phyloP scores from a whole-genome alignment of 2,797 vertebrate species.

The Graptemys geographica region DNA sequence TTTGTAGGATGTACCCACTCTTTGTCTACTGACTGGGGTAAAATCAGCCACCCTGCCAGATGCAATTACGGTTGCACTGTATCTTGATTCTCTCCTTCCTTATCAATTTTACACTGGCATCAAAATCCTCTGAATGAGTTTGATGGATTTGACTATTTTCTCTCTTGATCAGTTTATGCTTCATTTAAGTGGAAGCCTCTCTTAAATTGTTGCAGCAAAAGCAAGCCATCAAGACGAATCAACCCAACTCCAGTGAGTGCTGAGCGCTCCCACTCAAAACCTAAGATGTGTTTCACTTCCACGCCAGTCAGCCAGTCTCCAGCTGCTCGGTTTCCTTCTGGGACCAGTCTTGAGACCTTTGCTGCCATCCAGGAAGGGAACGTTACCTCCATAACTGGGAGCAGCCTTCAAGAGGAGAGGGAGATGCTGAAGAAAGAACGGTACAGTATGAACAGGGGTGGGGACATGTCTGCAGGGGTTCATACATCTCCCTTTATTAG shows the following conservation, averaged over 20 bases:
- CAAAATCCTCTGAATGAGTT: not conserved
- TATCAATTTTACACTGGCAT: not conserved
- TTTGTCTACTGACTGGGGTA: not conserved
- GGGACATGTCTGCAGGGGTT: not conserved
- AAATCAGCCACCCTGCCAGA: not conserved
- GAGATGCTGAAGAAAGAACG: slow-evolving; percentile 95
- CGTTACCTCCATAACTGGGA: slow-evolving; percentile 71
- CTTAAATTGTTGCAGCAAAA: slow-evolving; percentile 80
- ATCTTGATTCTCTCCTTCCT: not conserved
- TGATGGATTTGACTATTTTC: not conserved
- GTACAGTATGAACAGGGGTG: slow-evolving; percentile 76
- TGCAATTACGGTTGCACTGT: not conserved
- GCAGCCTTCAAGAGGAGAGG: slow-evolving; percentile 93
- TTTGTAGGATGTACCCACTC: not conserved
- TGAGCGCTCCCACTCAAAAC: slow-evolving; percentile 93
- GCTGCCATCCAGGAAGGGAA: slow-evolving; percentile 63
- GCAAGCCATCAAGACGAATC: slow-evolving; percentile 94
- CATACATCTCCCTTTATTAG: not conserved
- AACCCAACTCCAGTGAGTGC: slow-evolving; percentile 96
- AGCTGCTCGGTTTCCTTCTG: slow-evolving; percentile 65
- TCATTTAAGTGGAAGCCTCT: not conserved
- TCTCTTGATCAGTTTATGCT: not conserved
- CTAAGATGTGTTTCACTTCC: slow-evolving; percentile 97
- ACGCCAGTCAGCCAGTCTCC: slow-evolving; percentile 88
- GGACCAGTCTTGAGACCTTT: slow-evolving; percentile 72